A percentile compares a stretch with the other conserved stretches of the same genome.
These are phyloP conservation scores for sheep (Ovis aries) DNA, from an alignment of 2,113 vertebrate species.

Conservation along the genomic window ARS-UI_Ramb_v3.0 NC_056056.1:71290001-71290500, in stretches of 20 bases:
- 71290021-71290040: not conserved
- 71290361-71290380: too few species aligned
- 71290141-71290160: not conserved
- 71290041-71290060: not conserved
- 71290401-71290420: too few species aligned
- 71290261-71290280: not conserved
- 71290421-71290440: too few species aligned
- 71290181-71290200: not conserved
- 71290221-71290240: not conserved
- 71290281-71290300: not conserved
- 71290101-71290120: not conserved
- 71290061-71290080: not conserved
- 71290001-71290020: not conserved
- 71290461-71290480: too few species aligned
- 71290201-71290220: not conserved
- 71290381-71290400: rapidly evolving
- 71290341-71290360: too few species aligned
- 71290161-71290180: not conserved
- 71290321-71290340: not conserved
- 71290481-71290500: too few species aligned
- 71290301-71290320: not conserved
- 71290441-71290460: too few species aligned
- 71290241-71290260: not conserved
- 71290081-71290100: not conserved
- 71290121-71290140: not conserved